Conservation (phyloP, 2,797 vertebrate species). For the Setipinna tenuifilis region DNA sequence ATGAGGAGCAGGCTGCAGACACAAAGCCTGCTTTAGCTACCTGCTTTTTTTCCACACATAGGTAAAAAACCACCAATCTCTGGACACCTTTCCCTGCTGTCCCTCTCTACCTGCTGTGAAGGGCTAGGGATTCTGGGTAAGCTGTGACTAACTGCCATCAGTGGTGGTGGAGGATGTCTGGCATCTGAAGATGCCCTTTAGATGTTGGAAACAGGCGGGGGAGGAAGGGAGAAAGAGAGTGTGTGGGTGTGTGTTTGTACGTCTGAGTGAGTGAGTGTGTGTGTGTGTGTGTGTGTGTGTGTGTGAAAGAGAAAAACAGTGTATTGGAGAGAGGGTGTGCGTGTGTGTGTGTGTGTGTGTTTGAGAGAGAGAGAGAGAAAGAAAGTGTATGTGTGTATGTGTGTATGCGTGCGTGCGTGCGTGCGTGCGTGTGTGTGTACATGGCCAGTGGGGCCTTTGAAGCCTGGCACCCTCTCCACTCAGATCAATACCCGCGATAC, state of each 20-base stretch:
- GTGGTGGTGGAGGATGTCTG: neutral
- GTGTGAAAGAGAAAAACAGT: too few relatives aligned
- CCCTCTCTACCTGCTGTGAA: neutral
- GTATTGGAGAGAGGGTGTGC: too few relatives aligned
- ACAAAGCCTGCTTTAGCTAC: too few relatives aligned
- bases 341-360: too few relatives aligned
- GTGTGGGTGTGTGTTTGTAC: too few relatives aligned
- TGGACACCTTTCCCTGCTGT: neutral
- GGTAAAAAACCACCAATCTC: neutral
- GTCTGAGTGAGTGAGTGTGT: too few relatives aligned
- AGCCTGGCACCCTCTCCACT: neutral
- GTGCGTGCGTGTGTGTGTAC: too few relatives aligned
- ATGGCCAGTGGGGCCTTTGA: neutral
- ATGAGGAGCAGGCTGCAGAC: too few relatives aligned
- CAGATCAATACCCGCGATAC: slow-evolving; percentile 7
- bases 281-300: too few relatives aligned
- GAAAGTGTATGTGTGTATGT: too few relatives aligned
- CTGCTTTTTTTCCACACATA: too few relatives aligned
- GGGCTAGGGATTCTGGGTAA: neutral
- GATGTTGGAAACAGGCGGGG: neutral
- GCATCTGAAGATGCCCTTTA: neutral
- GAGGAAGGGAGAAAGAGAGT: neutral
- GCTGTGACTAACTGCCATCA: neutral
- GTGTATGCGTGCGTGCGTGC: neutral
- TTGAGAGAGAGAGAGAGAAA: too few relatives aligned